phyloP scores from a whole-genome alignment of 53 echinoderm and acorn worm genomes.

The Holothuria leucospilota region DNA sequence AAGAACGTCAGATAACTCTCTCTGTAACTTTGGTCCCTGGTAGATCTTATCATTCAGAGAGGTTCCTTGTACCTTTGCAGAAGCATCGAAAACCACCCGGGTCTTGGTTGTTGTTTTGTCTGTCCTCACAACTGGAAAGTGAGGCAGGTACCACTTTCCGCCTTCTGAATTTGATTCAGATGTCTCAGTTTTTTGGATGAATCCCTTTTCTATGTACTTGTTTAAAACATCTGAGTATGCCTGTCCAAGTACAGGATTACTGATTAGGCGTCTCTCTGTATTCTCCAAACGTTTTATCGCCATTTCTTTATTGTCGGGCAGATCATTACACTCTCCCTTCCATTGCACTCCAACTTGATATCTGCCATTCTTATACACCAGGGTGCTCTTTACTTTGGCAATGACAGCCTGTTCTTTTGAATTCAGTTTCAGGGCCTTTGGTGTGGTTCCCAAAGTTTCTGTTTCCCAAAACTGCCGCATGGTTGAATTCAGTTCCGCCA shows the following conservation, averaged over 20 bases:
- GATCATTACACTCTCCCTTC: background rate
- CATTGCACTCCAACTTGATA: no score
- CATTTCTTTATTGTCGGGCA: background rate
- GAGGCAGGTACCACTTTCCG: background rate
- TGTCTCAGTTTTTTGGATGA: background rate
- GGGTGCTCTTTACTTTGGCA: no score
- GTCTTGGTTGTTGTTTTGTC: constrained; percentile 9
- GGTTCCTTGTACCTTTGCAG: constrained; percentile 11
- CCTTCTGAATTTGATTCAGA: background rate
- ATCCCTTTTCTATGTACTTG: constrained; percentile 8
- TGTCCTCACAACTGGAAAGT: constrained; percentile 7
- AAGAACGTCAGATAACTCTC: constrained; percentile 23
- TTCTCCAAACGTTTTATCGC: no score
- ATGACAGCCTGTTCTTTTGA: no score
- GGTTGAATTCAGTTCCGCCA: no score
- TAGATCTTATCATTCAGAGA: constrained; percentile 24
- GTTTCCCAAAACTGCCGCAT: no score
- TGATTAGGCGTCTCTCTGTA: no score
- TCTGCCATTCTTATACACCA: no score
- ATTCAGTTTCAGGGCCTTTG: no score
- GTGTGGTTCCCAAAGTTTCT: no score
- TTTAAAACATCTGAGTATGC: background rate
- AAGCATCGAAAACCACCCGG: constrained; percentile 15
- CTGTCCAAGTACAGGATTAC: no score
- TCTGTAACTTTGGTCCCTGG: constrained; percentile 39